Base-by-base conservation (phyloP, 2,888 invertebrate species). In the Agelastica alni region DNA sequence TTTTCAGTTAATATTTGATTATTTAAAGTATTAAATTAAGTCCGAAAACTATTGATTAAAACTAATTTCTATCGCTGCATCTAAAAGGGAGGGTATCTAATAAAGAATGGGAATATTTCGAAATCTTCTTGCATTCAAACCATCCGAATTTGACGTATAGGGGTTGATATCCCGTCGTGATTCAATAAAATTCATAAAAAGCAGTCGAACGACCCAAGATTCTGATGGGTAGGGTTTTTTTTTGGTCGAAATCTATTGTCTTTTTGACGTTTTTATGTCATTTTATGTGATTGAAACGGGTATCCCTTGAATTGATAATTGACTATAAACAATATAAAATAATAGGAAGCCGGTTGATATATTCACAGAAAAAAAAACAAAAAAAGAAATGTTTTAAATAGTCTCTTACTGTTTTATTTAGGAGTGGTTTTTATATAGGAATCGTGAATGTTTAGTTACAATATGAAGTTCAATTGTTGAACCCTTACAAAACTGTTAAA, bases 211-310 rank as follows among this genome's bases (percentile, higher is more conserved):
- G 54, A 52, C 51, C n/a, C 55, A 54, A 49, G 34, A 51, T 36
- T 44, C 44, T 36, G 55, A 41, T 51, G 46, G 55, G 54, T 56
- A 54, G 51, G 53, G 51, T 22, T 58, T 42, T n/a, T n/a, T n/a
- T 53, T 55, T 66, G 62, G 64, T 65, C 61, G 51, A 42, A 53
- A 44, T 22, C 60, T 47, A 55, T 57, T 65, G 65, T 62, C 66
- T 65, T 60, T 60, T 57, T 67, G 67, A 67, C 67, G 56, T 67
- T 67, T 66, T 66, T 66, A 65, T 64, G 64, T 66, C 60, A 62
- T 59, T 63, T 63, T 59, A 62, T 58, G 65, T 67, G 64, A 66
- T 67, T 63, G 67, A 67, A 62, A 61, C 58, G 63, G 63, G 9
- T 48, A 65, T 52, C 61, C 58, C 58, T 56, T 44, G 64, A 65